These are phyloP conservation scores for Microctenopoma steveboyesi DNA, from an alignment of 2,797 vertebrate species.

Conservation along the genomic window DNA sequence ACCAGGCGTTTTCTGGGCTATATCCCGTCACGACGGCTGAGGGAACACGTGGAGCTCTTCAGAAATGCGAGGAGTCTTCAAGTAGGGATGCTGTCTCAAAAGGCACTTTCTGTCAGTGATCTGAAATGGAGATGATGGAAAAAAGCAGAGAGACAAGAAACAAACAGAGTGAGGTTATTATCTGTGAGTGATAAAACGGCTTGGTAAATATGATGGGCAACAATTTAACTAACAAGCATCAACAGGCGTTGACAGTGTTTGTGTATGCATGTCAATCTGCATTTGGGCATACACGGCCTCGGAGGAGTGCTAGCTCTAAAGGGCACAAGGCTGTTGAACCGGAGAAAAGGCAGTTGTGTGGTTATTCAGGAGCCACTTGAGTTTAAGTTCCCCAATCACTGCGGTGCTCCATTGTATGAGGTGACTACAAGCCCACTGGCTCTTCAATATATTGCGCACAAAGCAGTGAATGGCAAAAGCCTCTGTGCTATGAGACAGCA, in stretches of 20 bases:
- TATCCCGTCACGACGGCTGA: conserved; percentile 73
- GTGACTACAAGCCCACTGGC: conserved; percentile 53
- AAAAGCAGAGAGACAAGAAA: conserved; percentile 22
- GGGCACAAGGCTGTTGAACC: conserved; percentile 30
- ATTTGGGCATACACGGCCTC: conserved; percentile 29
- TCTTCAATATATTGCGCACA: conserved; percentile 53
- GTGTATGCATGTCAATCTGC: conserved; percentile 37
- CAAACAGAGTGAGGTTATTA: conserved; percentile 38
- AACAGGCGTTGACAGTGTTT: conserved; percentile 22
- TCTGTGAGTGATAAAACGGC: conserved; percentile 26
- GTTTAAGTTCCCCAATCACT: conserved; percentile 40
- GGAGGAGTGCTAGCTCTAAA: conserved; percentile 23
- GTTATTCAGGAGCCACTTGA: conserved; percentile 56
- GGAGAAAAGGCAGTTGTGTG: conserved; percentile 50
- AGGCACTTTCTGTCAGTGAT: conserved; percentile 80
- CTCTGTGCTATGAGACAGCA: conserved; percentile 62
- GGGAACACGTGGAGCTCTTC: conserved; percentile 59
- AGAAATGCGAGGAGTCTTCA: conserved; percentile 68
- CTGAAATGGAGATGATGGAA: conserved; percentile 59
- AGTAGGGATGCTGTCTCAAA: conserved; percentile 70
- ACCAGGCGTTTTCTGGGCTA: conserved; percentile 71
- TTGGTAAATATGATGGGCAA: conserved; percentile 27
- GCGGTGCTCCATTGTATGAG: conserved; percentile 32
- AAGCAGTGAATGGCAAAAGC: conserved; percentile 53
- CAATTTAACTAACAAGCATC: conserved; percentile 27